phyloP scores from a whole-genome alignment of 2,888 invertebrate species.

The Folsomia manolachei region DNA sequence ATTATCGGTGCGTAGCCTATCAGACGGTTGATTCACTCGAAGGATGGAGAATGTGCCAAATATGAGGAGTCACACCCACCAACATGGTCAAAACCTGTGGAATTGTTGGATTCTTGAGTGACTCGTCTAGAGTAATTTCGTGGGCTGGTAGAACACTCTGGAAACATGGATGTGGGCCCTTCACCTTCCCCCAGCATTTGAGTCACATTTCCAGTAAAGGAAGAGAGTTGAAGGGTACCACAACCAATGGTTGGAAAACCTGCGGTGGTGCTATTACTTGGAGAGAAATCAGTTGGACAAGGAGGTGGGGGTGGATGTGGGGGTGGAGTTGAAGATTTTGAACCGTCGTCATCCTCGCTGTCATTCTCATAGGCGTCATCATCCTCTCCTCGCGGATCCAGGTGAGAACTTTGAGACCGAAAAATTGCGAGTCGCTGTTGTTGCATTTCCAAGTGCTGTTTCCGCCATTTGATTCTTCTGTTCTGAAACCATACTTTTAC shows the following conservation, averaged over 20 bases:
- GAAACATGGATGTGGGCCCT: not conserved
- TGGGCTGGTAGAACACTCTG: not conserved
- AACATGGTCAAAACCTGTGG: not conserved
- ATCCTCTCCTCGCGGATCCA: slow-evolving; percentile 41
- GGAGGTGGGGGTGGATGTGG: not conserved
- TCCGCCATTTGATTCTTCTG: slow-evolving; percentile 91
- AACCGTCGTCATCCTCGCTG: slow-evolving; percentile 18
- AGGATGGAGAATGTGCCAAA: not conserved
- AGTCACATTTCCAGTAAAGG: not conserved
- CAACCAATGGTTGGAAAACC: too few species aligned
- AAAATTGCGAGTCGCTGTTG: slow-evolving; percentile 75
- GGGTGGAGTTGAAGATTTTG: not conserved
- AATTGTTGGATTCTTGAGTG: not conserved
- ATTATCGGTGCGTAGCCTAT: not conserved
- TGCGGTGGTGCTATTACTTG: too few species aligned
- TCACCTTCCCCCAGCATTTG: not conserved
- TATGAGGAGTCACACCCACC: not conserved
- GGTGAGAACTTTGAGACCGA: slow-evolving; percentile 55
- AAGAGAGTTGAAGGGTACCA: not conserved
- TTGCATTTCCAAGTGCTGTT: slow-evolving; percentile 87
- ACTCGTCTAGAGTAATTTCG: not conserved
- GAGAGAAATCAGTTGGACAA: slow-evolving; percentile 8
- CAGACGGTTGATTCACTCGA: not conserved
- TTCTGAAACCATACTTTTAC: too few species aligned
- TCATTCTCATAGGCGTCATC: slow-evolving; percentile 26